Evolutionary conservation across 2,888 invertebrate genomes (phyloP).

Genomic region (Phaonia tiefii): DNA sequence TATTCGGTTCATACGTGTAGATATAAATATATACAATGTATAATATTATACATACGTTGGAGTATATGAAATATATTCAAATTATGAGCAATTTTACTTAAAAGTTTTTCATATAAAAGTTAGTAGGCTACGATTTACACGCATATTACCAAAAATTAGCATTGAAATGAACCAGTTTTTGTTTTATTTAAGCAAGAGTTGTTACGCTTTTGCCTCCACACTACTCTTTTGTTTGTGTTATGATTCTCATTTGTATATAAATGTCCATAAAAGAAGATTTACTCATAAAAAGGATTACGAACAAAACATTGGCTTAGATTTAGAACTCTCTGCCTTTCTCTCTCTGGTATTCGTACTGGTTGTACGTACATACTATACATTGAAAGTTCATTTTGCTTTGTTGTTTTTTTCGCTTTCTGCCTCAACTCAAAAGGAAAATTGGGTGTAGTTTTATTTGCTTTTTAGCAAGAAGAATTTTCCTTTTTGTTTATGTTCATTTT

Average conservation of each 20-base stretch:
- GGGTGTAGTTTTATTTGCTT: slow-evolving; percentile 7
- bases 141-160: slow-evolving; percentile 65
- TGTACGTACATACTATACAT: no score
- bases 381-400: no score
- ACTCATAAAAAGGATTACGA: slow-evolving; percentile 26
- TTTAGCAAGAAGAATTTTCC: slow-evolving; percentile 12
- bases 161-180: slow-evolving; percentile 59
- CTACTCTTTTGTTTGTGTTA: background rate
- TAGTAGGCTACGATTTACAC: slow-evolving; percentile 61
- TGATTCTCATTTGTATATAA: background rate
- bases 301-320: background rate
- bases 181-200: slow-evolving; percentile 22
- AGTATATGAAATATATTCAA: slow-evolving; percentile 55
- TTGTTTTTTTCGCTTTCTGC: background rate
- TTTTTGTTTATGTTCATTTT: slow-evolving; percentile 20
- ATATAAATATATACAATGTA: no score
- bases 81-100: slow-evolving; percentile 59
- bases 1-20: no score
- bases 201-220: background rate
- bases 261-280: slow-evolving; percentile 17
- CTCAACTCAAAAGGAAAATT: slow-evolving; percentile 11
- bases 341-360: no score
- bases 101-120: slow-evolving; percentile 56
- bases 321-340: no score
- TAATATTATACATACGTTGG: background rate